Base-by-base conservation (phyloP, 2,797 vertebrate species). In the Clarias platycephalus region DNA sequence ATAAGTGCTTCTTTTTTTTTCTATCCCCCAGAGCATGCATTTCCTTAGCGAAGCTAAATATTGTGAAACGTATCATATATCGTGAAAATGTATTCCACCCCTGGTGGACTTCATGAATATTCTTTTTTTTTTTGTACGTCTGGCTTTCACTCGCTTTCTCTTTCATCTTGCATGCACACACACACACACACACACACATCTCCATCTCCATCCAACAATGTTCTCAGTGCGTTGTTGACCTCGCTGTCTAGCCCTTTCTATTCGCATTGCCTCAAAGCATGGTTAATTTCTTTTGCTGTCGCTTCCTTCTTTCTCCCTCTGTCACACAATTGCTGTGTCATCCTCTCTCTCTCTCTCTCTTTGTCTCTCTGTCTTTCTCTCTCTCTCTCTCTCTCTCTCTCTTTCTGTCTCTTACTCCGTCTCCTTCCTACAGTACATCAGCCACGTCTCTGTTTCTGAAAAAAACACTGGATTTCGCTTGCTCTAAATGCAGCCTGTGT, bases 401-500 rank as follows among this genome's bases (percentile, higher is more conserved):
- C 3, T 34, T 2, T 13, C 7, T 24, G 37, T 40, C 34, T 40
- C 34, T 71, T 15, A 10, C 37, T 55, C 34, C 74, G 68, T 87
- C 58, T 86, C 81, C 86, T 68, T 83, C 80, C 70, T 83, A 66
- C 44, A 44, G 44, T 44, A 10, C 66, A 31, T 83, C 71, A 37
- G 86, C 31, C 57, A 70, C 64, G 16, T 60, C 37, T 81, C 67
- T 77, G 71, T 85, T 89, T 89, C 82, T 89, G 89, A 37, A 37
- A 37, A 92, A 94, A 93, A 94, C 94, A 91, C 92, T 93, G 88
- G 90, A 94, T 94, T 94, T 94, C 94, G 91, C 93, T 94, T 93
- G 93, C 93, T 95, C 93, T 94, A 95, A 93, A 95, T 95, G 94
- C 93, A 93, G 91, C 91, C 87, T 74, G 71, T 74, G 71, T 55